Evolutionary conservation across 2,113 vertebrate genomes (phyloP), one percentile per base, ranked within the genome.

Genomic region (Neodon shergylaensis): DNA sequence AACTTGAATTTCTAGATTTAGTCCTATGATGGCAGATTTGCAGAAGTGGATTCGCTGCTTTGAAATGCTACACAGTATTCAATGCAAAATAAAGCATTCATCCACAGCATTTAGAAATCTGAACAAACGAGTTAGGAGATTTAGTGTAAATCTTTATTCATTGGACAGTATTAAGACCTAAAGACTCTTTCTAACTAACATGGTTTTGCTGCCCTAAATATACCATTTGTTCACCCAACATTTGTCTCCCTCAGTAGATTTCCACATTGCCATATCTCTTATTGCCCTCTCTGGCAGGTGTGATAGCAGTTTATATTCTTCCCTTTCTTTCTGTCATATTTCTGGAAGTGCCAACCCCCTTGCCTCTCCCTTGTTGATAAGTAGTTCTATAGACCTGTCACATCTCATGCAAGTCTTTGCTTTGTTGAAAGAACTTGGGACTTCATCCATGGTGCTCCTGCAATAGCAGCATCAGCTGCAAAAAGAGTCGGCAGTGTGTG

Each of bases 381-480:
- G 92, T 92, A 63, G 70, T 85, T 97, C 95, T 97, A 93, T 91
- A 97, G 96, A 96, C 70, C 95, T 97, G 96, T 97, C 97, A 97
- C 66, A 91, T 96, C 82, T 96, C 92, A 95, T 82, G 95, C 58
- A 85, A 97, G 94, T 94, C 93, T 97, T 93, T 90, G 92, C 95
- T 97, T 97, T 94, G 94, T 88, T 97, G 97, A 97, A 97, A 98
- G 97, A 97, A 97, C 95, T 96, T 97, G 97, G 97, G 97, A 95
- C 86, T 96, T 88, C 31, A 77, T 97, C 97, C 97, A 98, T 78
- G 73, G 96, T 78, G 88, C 72, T 95, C 92, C 78, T 77, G 91
- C 91, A 91, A 91, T 61, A 96, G 92, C 94, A 94, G 73, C 19
- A 19, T 88, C 92, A 93, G 88, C 92, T 94, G 68, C 68, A 89